Evolutionary conservation across 2,797 vertebrate genomes (phyloP).

Genomic region (Agapornis canus): DNA sequence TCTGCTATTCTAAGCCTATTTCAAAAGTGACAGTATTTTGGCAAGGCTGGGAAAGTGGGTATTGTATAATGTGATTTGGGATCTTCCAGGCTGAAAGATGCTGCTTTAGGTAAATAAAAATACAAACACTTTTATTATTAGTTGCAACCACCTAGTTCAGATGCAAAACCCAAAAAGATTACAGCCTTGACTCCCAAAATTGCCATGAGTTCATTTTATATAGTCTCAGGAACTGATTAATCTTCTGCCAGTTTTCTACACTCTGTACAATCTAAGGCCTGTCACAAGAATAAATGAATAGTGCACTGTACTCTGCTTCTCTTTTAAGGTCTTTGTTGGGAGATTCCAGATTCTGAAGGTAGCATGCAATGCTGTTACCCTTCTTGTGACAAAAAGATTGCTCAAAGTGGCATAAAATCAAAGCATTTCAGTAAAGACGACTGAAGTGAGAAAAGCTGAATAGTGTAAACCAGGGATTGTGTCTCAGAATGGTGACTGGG

Average conservation of each 20-base stretch:
- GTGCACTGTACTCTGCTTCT: constrained; percentile 47
- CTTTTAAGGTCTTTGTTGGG: constrained; percentile 63
- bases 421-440: constrained; percentile 28
- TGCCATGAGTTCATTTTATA: constrained; percentile 41
- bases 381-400: constrained; percentile 51
- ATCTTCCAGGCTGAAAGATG: not conserved
- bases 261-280: constrained; percentile 61
- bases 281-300: constrained; percentile 77
- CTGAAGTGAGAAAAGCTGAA: not conserved
- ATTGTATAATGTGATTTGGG: not conserved
- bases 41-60: not conserved
- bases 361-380: constrained; percentile 50
- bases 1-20: not conserved
- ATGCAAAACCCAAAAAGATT: not conserved
- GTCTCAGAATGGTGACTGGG: not conserved
- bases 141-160: not conserved
- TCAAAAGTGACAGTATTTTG: not conserved
- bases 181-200: constrained; percentile 42
- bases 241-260: constrained; percentile 63
- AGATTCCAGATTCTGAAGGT: constrained; percentile 65
- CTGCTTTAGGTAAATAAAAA: constrained; percentile 2
- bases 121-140: not conserved
- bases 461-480: not conserved
- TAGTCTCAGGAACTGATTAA: constrained; percentile 71
- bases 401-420: constrained; percentile 54